Conservation (phyloP, 2,797 vertebrate species). For the Micropoecilia bifurca region DNA sequence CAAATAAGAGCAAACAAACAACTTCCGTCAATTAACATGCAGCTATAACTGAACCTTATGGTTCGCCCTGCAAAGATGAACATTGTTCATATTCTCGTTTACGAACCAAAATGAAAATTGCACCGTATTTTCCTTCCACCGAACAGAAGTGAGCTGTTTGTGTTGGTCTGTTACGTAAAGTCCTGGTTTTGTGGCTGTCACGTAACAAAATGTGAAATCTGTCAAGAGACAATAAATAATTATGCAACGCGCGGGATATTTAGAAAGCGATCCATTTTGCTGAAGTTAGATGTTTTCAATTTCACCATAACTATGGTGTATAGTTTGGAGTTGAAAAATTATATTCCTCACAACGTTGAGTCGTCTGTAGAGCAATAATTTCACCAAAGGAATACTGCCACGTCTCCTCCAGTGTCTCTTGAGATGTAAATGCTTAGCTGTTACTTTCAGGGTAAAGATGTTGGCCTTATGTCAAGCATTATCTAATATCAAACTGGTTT, state of each 20-base stretch:
- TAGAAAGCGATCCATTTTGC: not conserved
- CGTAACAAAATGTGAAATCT: not conserved
- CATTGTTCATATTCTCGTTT: not conserved
- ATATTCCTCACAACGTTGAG: not conserved
- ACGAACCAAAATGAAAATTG: not conserved
- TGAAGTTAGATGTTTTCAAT: not conserved
- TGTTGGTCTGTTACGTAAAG: not conserved
- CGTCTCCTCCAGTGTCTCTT: slow-evolving; percentile 11
- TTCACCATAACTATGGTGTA: not conserved
- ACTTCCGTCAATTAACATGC: not conserved
- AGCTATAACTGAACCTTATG: not conserved
- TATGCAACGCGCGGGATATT: not conserved
- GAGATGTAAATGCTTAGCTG: slow-evolving; percentile 32
- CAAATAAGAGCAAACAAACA: not conserved
- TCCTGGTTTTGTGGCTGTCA: not conserved
- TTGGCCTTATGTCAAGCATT: slow-evolving; percentile 39
- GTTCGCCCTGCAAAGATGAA: not conserved
- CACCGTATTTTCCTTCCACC: not conserved
- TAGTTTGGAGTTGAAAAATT: not conserved
- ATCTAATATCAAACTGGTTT: slow-evolving; percentile 52
- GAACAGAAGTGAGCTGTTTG: not conserved
- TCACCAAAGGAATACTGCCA: not conserved
- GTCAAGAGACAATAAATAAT: not conserved
- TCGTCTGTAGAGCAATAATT: not conserved
- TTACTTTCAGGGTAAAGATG: slow-evolving; percentile 45